A percentile compares a stretch with the other conserved stretches of the same genome.
Evolutionary conservation across 2,797 vertebrate species (phyloP).

Genomic region (Hippopotamyrus pictus): DNA sequence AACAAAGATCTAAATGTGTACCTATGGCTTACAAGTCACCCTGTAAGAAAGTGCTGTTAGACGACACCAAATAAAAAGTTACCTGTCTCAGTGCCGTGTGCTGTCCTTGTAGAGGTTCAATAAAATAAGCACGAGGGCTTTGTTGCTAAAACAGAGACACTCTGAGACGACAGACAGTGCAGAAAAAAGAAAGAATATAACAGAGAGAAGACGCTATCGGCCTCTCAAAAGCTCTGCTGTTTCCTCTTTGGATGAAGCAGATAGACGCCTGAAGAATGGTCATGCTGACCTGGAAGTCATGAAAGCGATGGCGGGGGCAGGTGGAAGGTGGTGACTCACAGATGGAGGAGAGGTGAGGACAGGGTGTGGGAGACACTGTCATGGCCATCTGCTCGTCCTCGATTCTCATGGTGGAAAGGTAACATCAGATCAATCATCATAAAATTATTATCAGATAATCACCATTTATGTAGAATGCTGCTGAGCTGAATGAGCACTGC

Average conservation of each 20-base stretch:
- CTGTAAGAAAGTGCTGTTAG: background rate
- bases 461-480: background rate
- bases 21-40: background rate
- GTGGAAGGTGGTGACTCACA: background rate
- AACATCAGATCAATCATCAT: constrained; percentile 1
- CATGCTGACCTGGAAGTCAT: background rate
- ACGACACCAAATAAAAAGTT: background rate
- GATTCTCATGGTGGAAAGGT: background rate
- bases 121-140: background rate
- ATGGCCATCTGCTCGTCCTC: background rate
- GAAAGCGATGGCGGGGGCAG: background rate
- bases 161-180: background rate
- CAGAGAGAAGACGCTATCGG: background rate
- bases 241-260: background rate
- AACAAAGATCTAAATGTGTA: background rate
- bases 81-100: background rate
- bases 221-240: background rate
- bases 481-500: background rate
- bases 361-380: background rate
- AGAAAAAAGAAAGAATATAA: background rate
- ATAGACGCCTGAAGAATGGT: background rate
- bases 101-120: background rate
- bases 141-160: background rate
- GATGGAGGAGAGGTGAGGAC: background rate
- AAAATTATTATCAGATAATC: background rate